phyloP scores from a whole-genome alignment of 2,888 invertebrate genomes.

The Meta bourneti region DNA sequence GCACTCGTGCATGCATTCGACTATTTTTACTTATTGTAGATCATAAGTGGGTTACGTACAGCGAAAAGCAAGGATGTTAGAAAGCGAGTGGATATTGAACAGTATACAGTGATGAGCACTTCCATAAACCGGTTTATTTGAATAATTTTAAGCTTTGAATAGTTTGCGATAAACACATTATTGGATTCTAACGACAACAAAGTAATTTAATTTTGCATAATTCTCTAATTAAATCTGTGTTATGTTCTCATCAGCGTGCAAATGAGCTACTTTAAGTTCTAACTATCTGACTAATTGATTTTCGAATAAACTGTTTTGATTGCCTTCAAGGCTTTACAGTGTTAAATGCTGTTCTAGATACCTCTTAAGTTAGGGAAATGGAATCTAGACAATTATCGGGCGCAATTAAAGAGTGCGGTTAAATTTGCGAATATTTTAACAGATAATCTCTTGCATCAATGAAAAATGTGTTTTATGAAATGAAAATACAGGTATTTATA shows the following conservation, averaged over 20 bases:
- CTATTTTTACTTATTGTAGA: no score
- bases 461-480: no score
- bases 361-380: background rate
- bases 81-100: background rate
- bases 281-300: slow-evolving; percentile 20
- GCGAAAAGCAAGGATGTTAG: no score
- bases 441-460: no score
- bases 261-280: background rate
- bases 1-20: no score
- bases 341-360: background rate
- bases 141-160: background rate
- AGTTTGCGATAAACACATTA: background rate
- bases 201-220: background rate
- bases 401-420: no score
- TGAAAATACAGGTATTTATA: no score
- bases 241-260: slow-evolving; percentile 9
- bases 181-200: background rate
- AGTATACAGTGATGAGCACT: background rate
- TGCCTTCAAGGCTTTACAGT: background rate
- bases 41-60: no score
- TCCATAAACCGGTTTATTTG: background rate
- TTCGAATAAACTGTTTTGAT: background rate
- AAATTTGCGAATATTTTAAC: no score
- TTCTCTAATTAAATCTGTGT: slow-evolving; percentile 23
- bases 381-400: background rate